Conservation (phyloP, 1,140 invertebrate species). For the Yoshiicerus persimilis region DNA sequence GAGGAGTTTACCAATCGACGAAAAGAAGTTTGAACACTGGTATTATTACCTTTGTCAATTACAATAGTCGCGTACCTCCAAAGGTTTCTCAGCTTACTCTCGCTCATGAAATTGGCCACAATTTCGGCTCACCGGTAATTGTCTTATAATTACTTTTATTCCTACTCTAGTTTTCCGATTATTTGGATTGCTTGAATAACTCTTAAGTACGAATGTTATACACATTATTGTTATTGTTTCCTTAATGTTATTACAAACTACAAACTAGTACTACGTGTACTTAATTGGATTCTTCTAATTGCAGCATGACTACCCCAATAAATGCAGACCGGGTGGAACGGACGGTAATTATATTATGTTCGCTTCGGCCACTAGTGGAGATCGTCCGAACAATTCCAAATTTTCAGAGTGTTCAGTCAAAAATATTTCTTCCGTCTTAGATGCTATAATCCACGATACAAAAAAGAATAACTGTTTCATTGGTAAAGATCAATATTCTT, state of each 20-base stretch:
- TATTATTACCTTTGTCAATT: slow-evolving; percentile 99
- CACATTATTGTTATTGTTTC: no score
- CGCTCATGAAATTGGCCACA: slow-evolving; percentile 99
- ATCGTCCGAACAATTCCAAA: slow-evolving; percentile 93
- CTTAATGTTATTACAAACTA: no score
- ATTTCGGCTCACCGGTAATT: slow-evolving; percentile 94
- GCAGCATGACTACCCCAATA: slow-evolving; percentile 91
- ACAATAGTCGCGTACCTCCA: slow-evolving; percentile 92
- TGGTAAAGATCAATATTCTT: slow-evolving; percentile 55
- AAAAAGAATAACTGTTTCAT: slow-evolving; percentile 95
- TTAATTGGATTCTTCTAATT: slow-evolving; percentile 41
- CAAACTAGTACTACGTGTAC: neutral
- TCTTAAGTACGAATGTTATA: no score
- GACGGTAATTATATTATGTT: slow-evolving; percentile 99
- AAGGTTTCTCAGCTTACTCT: slow-evolving; percentile 97
- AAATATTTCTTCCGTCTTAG: slow-evolving; percentile 92
- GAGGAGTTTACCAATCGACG: slow-evolving; percentile 83
- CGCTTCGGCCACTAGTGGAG: slow-evolving; percentile 90
- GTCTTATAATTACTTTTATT: neutral
- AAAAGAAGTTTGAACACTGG: slow-evolving; percentile 96
- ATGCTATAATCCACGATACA: slow-evolving; percentile 79
- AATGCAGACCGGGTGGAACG: slow-evolving; percentile 86
- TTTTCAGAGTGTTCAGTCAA: slow-evolving; percentile 90
- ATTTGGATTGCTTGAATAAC: no score
- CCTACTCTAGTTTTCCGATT: neutral